phyloP scores from a whole-genome alignment of 2,888 invertebrate species.

The Aquatica leii region DNA sequence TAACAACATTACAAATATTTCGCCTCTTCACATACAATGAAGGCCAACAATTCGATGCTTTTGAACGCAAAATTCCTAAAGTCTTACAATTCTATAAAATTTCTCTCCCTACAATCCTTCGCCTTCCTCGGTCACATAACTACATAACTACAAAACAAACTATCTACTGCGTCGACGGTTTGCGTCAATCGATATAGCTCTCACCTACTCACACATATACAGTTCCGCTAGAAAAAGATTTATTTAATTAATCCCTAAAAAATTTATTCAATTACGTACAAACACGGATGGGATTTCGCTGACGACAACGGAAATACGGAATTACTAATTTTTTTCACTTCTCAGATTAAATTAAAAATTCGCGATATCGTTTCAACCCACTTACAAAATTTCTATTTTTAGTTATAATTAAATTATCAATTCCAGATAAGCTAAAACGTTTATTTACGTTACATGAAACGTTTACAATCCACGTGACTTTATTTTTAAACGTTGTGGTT shows the following conservation, averaged over 20 bases:
- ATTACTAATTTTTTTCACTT: too few species aligned
- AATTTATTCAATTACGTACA: not conserved
- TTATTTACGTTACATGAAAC: too few species aligned
- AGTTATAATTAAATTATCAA: too few species aligned
- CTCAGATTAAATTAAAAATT: too few species aligned
- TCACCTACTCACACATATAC: conserved; percentile 13
- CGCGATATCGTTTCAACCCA: too few species aligned
- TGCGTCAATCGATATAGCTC: conserved; percentile 39
- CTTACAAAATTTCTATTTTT: too few species aligned
- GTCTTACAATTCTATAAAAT: conserved; percentile 15
- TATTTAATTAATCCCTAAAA: too few species aligned
- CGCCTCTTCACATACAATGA: conserved; percentile 28
- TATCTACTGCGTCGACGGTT: conserved; percentile 34
- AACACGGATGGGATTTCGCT: not conserved
- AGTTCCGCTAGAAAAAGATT: not conserved
- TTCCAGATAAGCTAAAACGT: too few species aligned
- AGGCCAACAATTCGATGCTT: conserved; percentile 46
- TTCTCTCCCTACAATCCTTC: conserved; percentile 10
- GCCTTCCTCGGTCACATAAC: conserved; percentile 21
- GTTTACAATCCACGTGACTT: too few species aligned
- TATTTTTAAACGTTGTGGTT: too few species aligned
- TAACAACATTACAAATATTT: conserved; percentile 20
- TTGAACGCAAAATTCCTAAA: conserved; percentile 53
- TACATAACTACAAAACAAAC: conserved; percentile 16
- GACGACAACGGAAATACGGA: too few species aligned